Base-by-base conservation (phyloP, 37 sponge, comb jelly and placozoan species). In the Aplysina aerophoba region DNA sequence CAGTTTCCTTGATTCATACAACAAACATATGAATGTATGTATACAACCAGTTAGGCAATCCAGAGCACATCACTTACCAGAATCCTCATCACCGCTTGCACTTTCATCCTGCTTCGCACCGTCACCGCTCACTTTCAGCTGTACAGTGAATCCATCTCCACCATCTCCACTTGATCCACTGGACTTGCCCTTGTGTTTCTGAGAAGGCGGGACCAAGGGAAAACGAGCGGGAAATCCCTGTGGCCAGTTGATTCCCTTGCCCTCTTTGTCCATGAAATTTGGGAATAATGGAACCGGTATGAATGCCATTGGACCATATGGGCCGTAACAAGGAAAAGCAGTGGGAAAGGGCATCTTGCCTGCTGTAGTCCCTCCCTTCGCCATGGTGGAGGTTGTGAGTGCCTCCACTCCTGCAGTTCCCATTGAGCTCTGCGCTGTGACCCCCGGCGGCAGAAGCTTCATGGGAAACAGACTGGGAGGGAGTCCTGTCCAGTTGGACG, bases 271-370 rank as follows among this genome's bases (percentile, higher is more conserved):
- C 53, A 36, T 44, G 50, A 44, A 44, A 8, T 44, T 44, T 2
- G 78, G 78, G 15, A 75, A 36, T 6, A 75, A 54, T 1, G 78
- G 78, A 4, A 75, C 78, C 44, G 78, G 78, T 53, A 75, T 75
- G 41, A 75, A 75, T 40, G 78, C 78, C 78, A 75, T 75, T 39
- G 78, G 78, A 75, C 78, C 78, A 54, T 40, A 50, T 13, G 44
- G 54, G 20, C 44, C 37, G 54, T 50, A 40, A 41, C 24, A 75
- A 21, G 78, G 78, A 50, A 75, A 75, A 1, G 78, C 17, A 40
- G 78, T 24, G 37, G 24, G 24, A 4, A 27, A 31, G 6, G 78
- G 78, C 78, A 50, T 40, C 40, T 75, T 75, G 6, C 54, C 54
- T 13, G 38, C 4, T 22, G 37, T 54, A 44, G n/a, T n/a, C 14